A percentile compares a stretch with the other conserved stretches of the same genome.
These are phyloP conservation scores for Channallabes apus DNA, from an alignment of 2,797 vertebrate species.

Conservation along the genomic window DNA sequence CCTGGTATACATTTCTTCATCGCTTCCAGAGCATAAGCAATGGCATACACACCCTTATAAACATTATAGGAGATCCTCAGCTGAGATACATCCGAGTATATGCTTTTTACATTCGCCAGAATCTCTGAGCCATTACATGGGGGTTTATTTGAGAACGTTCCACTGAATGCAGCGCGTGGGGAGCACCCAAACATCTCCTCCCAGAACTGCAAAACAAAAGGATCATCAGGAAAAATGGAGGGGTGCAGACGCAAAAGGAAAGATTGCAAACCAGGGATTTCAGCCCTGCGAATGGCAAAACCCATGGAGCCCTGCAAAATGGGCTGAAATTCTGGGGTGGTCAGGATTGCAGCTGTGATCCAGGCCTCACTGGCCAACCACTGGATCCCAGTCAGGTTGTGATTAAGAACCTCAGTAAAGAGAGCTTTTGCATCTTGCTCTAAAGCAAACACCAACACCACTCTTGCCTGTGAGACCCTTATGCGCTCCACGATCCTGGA, in stretches of 20 bases:
- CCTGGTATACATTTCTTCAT: slow-evolving; percentile 70
- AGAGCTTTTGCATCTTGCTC: slow-evolving; percentile 76
- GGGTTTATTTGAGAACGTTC: slow-evolving; percentile 47
- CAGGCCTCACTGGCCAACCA: slow-evolving; percentile 83
- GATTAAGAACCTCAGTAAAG: slow-evolving; percentile 70
- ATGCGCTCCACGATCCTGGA: slow-evolving; percentile 70
- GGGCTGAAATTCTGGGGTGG: slow-evolving; percentile 66
- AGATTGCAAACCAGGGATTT: slow-evolving; percentile 71
- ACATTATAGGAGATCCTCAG: slow-evolving; percentile 82
- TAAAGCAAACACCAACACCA: slow-evolving; percentile 78
- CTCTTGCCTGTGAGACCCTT: slow-evolving; percentile 66
- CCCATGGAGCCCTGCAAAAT: slow-evolving; percentile 79
- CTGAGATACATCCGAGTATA: slow-evolving; percentile 81
- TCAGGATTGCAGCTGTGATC: slow-evolving; percentile 79
- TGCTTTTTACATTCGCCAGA: slow-evolving; percentile 66
- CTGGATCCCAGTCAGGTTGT: slow-evolving; percentile 75
- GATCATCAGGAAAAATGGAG: slow-evolving; percentile 60
- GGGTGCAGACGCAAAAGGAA: slow-evolving; percentile 75
- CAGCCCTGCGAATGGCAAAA: slow-evolving; percentile 73
- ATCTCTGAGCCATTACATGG: slow-evolving; percentile 72
- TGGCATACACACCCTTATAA: slow-evolving; percentile 77
- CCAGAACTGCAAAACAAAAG: slow-evolving; percentile 76
- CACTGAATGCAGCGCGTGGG: slow-evolving; percentile 40
- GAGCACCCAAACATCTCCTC: slow-evolving; percentile 76
- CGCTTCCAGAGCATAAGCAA: slow-evolving; percentile 68